Conservation (phyloP, 2,888 invertebrate genomes). For the Pinctada fucata region DNA sequence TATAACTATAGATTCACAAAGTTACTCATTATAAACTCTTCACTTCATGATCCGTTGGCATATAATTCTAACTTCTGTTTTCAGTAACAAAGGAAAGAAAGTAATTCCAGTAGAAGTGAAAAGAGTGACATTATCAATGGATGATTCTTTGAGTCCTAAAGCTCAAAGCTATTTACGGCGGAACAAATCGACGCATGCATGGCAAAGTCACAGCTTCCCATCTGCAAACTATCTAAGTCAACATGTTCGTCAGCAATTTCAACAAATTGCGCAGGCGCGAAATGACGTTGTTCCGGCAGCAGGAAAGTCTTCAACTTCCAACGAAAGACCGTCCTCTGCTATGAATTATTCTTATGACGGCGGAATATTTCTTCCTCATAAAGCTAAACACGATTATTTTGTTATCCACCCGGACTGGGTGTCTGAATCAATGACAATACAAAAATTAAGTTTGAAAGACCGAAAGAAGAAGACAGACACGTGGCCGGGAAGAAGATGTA, state of each 20-base stretch:
- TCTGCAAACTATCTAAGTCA: slow-evolving; percentile 42
- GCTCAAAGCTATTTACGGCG: slow-evolving; percentile 41
- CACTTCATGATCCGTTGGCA: too few species aligned
- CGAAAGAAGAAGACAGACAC: slow-evolving; percentile 48
- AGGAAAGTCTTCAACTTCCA: slow-evolving; percentile 25
- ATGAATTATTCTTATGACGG: slow-evolving; percentile 63
- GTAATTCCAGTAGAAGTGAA: slow-evolving; percentile 25
- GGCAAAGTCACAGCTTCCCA: slow-evolving; percentile 61
- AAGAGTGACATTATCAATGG: slow-evolving; percentile 33
- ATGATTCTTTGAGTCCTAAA: slow-evolving; percentile 16
- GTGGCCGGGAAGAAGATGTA: slow-evolving; percentile 64
- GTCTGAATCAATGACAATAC: slow-evolving; percentile 69
- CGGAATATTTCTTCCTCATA: slow-evolving; percentile 64
- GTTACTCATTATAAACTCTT: too few species aligned
- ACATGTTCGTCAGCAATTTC: slow-evolving; percentile 23
- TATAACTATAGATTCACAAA: too few species aligned
- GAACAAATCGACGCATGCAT: slow-evolving; percentile 61
- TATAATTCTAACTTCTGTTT: too few species aligned
- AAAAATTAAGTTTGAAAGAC: slow-evolving; percentile 62
- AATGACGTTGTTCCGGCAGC: slow-evolving; percentile 21
- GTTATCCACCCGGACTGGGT: slow-evolving; percentile 75
- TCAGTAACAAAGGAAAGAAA: too few species aligned
- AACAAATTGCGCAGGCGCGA: slow-evolving; percentile 18
- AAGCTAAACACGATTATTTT: slow-evolving; percentile 65
- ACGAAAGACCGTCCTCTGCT: slow-evolving; percentile 44